These are phyloP conservation scores for Andrena trimmerana DNA, from an alignment of 2,888 invertebrate species.

Conservation along the genomic window DNA sequence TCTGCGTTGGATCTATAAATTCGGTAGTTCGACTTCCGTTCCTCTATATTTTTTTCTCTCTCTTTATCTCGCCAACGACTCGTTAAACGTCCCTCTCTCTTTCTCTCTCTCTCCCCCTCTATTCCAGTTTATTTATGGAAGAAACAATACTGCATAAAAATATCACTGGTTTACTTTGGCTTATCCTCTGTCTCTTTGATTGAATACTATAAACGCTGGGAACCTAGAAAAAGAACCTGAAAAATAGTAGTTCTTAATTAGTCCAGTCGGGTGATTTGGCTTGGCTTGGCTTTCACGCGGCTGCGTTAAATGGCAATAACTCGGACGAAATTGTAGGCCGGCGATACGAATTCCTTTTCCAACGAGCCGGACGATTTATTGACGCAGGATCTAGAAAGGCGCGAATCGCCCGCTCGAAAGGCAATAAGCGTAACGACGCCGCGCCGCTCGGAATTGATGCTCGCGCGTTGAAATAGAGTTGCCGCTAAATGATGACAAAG, in stretches of 20 bases:
- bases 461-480: constrained; percentile 6
- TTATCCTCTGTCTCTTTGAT: constrained; percentile 57
- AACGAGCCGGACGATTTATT: not conserved
- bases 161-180: constrained; percentile 79
- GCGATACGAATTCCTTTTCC: not conserved
- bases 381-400: constrained; percentile 9
- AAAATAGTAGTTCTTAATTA: not conserved
- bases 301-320: too few species aligned
- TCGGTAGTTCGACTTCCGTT: not conserved
- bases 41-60: not conserved
- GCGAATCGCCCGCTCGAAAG: not conserved
- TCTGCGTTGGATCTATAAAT: not conserved
- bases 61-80: constrained; percentile 4
- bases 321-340: too few species aligned
- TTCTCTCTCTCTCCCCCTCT: constrained; percentile 23
- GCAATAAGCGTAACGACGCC: not conserved
- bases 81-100: constrained; percentile 22
- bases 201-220: constrained; percentile 21
- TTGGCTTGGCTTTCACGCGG: not conserved
- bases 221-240: constrained; percentile 47
- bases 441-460: constrained; percentile 28
- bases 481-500: constrained; percentile 53
- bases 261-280: not conserved
- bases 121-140: constrained; percentile 21
- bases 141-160: constrained; percentile 61